Evolutionary conservation across 2,113 vertebrate species (phyloP).

Genomic region (Chlorocebus sabaeus): DNA sequence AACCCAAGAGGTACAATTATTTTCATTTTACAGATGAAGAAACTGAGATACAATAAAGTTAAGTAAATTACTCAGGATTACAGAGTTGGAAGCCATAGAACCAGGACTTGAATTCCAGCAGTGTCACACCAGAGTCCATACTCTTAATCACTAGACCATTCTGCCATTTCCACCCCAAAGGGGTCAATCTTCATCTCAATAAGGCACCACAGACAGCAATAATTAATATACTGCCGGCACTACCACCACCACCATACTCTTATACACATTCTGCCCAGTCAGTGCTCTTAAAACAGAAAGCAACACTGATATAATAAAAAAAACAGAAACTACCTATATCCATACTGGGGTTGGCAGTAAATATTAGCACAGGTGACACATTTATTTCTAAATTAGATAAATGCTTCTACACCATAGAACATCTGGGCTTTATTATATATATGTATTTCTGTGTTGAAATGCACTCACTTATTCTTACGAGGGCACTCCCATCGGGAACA

Average conservation of each 20-base stretch:
- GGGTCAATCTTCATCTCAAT: neutral
- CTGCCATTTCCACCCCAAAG: neutral
- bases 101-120: neutral
- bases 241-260: neutral
- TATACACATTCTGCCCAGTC: neutral
- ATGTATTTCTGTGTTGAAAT: slow-evolving; percentile 72
- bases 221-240: neutral
- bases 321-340: slow-evolving; percentile 49
- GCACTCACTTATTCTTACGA: slow-evolving; percentile 79
- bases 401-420: slow-evolving; percentile 64
- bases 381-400: slow-evolving; percentile 68
- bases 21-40: slow-evolving; percentile 18
- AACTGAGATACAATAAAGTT: neutral
- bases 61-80: neutral
- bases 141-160: neutral
- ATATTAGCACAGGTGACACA: slow-evolving; percentile 55
- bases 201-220: neutral
- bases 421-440: slow-evolving; percentile 68
- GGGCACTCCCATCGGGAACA: slow-evolving; percentile 77
- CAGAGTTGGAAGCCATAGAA: neutral
- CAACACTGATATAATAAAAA: neutral
- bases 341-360: slow-evolving; percentile 36
- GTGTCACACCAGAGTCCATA: neutral
- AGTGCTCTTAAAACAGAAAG: neutral
- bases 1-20: neutral